A percentile compares a stretch with the other conserved stretches of the same genome.
phyloP scores from a whole-genome alignment of 2,797 vertebrate species.

The Phoxinus dragarum region DNA sequence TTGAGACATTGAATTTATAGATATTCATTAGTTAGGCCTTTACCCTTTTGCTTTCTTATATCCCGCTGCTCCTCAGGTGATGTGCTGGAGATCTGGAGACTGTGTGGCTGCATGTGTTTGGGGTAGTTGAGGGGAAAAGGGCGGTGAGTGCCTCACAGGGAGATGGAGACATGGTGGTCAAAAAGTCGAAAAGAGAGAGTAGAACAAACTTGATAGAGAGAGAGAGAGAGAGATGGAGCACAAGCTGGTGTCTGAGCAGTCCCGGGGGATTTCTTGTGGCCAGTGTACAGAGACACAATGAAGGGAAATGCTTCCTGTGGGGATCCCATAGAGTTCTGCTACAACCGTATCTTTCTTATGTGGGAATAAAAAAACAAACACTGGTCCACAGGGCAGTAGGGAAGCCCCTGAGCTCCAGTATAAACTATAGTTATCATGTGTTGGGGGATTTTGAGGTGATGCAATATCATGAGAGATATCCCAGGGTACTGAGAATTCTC shows the following conservation, averaged over 20 bases:
- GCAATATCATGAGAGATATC: constrained; percentile 28
- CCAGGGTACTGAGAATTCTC: background rate
- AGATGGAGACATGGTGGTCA: background rate
- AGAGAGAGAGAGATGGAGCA: constrained; percentile 5
- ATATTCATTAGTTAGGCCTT: background rate
- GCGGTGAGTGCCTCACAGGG: constrained; percentile 3
- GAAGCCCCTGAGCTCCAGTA: constrained; percentile 46
- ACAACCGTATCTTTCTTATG: constrained; percentile 50
- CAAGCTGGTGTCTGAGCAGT: constrained; percentile 34
- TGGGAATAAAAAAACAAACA: constrained; percentile 63
- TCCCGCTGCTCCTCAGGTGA: background rate
- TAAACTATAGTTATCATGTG: constrained; percentile 37
- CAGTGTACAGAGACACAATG: constrained; percentile 58
- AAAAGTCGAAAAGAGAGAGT: background rate
- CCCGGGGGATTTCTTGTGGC: constrained; percentile 37
- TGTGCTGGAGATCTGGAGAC: background rate
- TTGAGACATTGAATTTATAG: background rate
- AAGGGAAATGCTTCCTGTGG: constrained; percentile 64
- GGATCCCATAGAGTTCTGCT: constrained; percentile 54
- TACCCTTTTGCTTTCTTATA: background rate
- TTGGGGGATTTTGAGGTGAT: constrained; percentile 40
- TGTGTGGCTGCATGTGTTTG: background rate
- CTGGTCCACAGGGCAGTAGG: constrained; percentile 51
- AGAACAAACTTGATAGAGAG: background rate
- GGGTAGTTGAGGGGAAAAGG: constrained; percentile 1